phyloP scores from a whole-genome alignment of 2,113 vertebrate species.

The Carassius gibelio region DNA sequence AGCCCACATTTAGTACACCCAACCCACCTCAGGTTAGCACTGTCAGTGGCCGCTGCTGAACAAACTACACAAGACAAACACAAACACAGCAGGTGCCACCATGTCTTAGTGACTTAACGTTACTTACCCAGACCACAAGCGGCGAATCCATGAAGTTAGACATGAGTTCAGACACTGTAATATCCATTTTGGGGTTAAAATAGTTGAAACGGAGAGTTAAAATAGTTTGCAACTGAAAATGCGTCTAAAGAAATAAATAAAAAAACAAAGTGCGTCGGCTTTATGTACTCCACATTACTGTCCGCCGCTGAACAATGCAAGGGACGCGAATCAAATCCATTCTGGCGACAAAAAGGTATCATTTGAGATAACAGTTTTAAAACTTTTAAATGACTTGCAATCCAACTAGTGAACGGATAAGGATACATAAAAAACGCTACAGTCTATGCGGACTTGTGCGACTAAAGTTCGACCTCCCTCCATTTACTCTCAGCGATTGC shows the following conservation, averaged over 20 bases:
- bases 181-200: no score
- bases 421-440: no score
- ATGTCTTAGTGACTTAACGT: slow-evolving; percentile 47
- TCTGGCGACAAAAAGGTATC: slow-evolving; percentile 8
- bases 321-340: slow-evolving; percentile 12
- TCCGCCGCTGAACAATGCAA: slow-evolving; percentile 48
- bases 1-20: background rate
- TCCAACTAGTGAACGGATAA: background rate
- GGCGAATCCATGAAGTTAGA: slow-evolving; percentile 84
- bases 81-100: slow-evolving; percentile 47
- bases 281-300: slow-evolving; percentile 35
- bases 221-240: background rate
- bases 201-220: background rate
- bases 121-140: slow-evolving; percentile 84
- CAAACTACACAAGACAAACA: background rate
- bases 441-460: no score
- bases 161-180: slow-evolving; percentile 80
- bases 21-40: no score
- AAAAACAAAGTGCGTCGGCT: slow-evolving; percentile 5
- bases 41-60: background rate
- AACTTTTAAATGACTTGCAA: background rate
- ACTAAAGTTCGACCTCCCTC: no score
- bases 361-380: background rate
- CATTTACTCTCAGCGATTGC: no score
- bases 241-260: background rate